Evolutionary conservation across 2,113 vertebrate species (phyloP).

Genomic region (Cryptomyrus ogoouensis): DNA sequence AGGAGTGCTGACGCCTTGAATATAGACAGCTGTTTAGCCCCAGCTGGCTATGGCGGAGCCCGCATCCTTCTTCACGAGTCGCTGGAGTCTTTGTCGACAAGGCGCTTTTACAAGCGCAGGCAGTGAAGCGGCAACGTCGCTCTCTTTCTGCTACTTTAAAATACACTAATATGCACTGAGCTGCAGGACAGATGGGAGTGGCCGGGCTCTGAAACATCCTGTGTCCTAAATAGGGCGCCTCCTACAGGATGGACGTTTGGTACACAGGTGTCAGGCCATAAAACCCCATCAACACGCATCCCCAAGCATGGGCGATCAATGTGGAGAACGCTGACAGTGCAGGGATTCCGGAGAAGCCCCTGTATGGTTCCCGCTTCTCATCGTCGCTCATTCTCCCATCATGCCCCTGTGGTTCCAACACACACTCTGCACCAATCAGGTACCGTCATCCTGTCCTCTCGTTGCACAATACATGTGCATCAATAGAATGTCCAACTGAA

Average conservation of each 20-base stretch:
- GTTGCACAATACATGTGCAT: background rate
- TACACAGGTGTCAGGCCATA: background rate
- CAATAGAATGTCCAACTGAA: background rate
- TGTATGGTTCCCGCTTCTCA: background rate
- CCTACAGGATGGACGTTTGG: background rate
- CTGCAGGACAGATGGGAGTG: background rate
- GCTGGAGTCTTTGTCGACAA: constrained; percentile 20
- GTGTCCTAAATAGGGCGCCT: background rate
- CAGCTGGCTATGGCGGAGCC: constrained; percentile 24
- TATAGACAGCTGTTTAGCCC: constrained; percentile 43
- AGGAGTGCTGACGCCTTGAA: constrained; percentile 33
- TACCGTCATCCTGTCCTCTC: background rate
- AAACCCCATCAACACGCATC: background rate
- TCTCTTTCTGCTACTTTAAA: constrained; percentile 14
- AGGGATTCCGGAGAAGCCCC: background rate
- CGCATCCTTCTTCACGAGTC: constrained; percentile 21
- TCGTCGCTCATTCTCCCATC: background rate
- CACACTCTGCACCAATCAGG: background rate
- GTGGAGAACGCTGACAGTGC: background rate
- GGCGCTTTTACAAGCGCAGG: constrained; percentile 18
- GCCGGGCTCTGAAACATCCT: background rate
- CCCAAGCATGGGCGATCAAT: background rate
- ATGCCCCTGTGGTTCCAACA: background rate
- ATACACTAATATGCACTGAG: background rate
- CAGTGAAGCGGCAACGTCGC: background rate